Evolutionary conservation across 2,888 invertebrate species (phyloP), one percentile per base, ranked within the genome.

Genomic region (Gasteruption jaculator): DNA sequence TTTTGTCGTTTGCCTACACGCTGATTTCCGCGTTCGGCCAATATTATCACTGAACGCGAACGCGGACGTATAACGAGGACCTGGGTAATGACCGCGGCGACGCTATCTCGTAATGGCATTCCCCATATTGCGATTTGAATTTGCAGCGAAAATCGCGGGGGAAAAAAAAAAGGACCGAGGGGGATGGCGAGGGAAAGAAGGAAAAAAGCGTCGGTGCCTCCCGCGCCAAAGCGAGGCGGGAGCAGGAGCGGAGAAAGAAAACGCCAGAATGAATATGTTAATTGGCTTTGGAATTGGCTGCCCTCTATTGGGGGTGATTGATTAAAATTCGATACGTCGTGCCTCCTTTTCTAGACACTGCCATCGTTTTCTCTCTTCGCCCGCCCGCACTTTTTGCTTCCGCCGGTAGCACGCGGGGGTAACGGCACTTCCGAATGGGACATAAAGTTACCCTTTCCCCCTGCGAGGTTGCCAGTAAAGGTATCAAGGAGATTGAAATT

Each of bases 311-410:
- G n/a, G n/a, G n/a, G 63, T 66, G 65, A 67, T 67, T 65, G 66
- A 67, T 67, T 66, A 64, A 65, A 66, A 64, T 63, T 66, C 66
- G 66, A 65, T 66, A 65, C 63, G 59, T 58, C 54, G 50, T 49
- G 7, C 14, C n/a, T n/a, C n/a, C n/a, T n/a, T n/a, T n/a, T n/a
- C n/a, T n/a, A n/a, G n/a, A n/a, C n/a, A n/a, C n/a, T n/a, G n/a
- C n/a, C n/a, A n/a, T n/a, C n/a, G n/a, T n/a, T n/a, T n/a, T n/a
- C n/a, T n/a, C n/a, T n/a, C n/a, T n/a, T n/a, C n/a, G n/a, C n/a
- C 49, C 49, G 49, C 50, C 43, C 42, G 49, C 32, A 43, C 45
- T 32, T 43, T 38, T 44, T 41, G 48, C 43, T 45, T 46, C 38
- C 46, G 48, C 15, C 45, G 45, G 43, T 26, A 46, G 48, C 49